phyloP scores from a whole-genome alignment of 2,113 vertebrate species.

The Rynchops niger region DNA sequence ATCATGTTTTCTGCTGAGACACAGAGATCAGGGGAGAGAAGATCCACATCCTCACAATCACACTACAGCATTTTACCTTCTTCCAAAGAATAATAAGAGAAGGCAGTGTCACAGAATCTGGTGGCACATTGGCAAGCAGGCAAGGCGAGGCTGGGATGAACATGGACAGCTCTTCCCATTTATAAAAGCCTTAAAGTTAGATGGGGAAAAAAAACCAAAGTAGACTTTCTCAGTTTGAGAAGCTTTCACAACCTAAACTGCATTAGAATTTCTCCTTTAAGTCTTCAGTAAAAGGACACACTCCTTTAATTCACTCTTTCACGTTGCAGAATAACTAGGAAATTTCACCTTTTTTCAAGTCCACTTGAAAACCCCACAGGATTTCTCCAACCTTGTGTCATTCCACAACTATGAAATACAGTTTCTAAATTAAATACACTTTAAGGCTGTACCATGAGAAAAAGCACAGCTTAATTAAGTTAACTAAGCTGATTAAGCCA shows the following conservation, averaged over 20 bases:
- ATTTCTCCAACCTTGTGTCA: not conserved
- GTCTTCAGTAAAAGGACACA: not conserved
- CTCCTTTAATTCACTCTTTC: not conserved
- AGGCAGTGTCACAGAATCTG: not conserved
- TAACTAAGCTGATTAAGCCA: slow-evolving; percentile 63
- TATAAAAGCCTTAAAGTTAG: not conserved
- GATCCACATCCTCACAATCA: not conserved
- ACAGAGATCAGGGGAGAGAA: not conserved
- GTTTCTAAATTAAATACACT: slow-evolving; percentile 4
- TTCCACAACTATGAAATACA: not conserved
- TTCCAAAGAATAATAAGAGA: not conserved
- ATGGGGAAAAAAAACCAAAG: not conserved
- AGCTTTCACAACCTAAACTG: not conserved
- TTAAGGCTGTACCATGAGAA: slow-evolving; percentile 23
- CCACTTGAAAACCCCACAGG: not conserved
- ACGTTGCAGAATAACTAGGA: not conserved
- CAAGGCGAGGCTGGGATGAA: not conserved
- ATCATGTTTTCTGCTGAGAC: not conserved
- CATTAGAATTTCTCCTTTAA: not conserved
- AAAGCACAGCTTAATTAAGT: slow-evolving; percentile 54
- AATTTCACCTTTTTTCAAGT: not conserved
- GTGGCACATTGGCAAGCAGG: not conserved
- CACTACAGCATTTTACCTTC: not conserved
- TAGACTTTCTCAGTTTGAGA: not conserved
- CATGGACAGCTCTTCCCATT: not conserved